Evolutionary conservation across 1,140 invertebrate species (phyloP).

Genomic region (Tribolium madens): DNA sequence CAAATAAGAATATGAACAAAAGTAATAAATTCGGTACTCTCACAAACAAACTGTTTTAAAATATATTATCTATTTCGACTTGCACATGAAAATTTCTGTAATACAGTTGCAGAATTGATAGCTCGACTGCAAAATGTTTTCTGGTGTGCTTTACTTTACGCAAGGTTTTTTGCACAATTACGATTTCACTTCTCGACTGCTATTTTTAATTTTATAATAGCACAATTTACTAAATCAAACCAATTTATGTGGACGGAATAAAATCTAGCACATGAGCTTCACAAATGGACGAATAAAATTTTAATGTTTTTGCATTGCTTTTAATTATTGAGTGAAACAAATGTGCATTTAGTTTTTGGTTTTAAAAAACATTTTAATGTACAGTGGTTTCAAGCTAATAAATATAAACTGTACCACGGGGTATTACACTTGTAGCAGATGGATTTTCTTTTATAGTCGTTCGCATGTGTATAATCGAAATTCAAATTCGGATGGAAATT

Average conservation of each 20-base stretch:
- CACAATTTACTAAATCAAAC: background rate
- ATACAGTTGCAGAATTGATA: background rate
- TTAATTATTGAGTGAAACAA: background rate
- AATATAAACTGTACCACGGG: background rate
- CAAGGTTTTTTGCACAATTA: background rate
- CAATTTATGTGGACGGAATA: background rate
- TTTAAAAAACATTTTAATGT: background rate
- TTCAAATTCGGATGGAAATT: conserved; percentile 19
- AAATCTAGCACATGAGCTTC: background rate
- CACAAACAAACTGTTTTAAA: background rate
- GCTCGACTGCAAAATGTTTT: background rate
- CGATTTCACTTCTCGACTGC: background rate
- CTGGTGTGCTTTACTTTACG: background rate
- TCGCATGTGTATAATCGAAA: conserved; percentile 21
- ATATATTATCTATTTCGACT: background rate
- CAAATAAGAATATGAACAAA: background rate
- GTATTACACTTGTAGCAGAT: background rate
- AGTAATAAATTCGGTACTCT: background rate
- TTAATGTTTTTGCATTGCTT: background rate
- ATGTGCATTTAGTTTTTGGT: no score
- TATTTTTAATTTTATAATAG: no score
- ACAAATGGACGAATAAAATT: background rate
- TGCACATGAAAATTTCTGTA: background rate
- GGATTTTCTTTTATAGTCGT: background rate
- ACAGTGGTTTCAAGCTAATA: background rate